These are phyloP conservation scores for Decapterus maruadsi DNA, from an alignment of 2,797 vertebrate species.

Conservation along the genomic window DNA sequence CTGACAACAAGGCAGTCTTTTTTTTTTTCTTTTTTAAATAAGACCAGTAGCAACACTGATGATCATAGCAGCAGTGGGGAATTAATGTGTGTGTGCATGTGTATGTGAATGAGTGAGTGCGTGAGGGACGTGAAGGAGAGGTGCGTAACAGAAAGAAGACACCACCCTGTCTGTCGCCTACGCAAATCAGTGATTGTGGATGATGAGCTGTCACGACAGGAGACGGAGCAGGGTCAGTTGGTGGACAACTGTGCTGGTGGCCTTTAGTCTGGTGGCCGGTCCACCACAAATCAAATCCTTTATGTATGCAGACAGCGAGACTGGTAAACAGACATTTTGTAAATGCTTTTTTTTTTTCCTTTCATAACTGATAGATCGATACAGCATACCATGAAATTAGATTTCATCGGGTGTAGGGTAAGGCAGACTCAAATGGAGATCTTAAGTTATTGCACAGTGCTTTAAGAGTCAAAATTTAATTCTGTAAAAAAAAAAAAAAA, in stretches of 20 bases:
- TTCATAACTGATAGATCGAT: constrained; percentile 58
- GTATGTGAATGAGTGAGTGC: constrained; percentile 18
- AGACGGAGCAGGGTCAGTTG: constrained; percentile 62
- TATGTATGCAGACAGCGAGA: constrained; percentile 57
- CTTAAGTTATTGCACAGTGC: constrained; percentile 50
- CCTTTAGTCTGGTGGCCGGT: constrained; percentile 68
- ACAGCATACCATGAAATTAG: constrained; percentile 59
- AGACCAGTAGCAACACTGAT: constrained; percentile 48
- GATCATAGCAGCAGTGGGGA: constrained; percentile 35
- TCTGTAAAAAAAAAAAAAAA: constrained; percentile 3
- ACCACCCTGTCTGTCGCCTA: constrained; percentile 26
- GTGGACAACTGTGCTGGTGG: constrained; percentile 65
- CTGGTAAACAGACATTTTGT: constrained; percentile 69
- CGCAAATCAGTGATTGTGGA: constrained; percentile 54
- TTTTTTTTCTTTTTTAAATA: constrained; percentile 43
- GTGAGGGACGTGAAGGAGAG: not conserved
- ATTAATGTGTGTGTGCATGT: constrained; percentile 25
- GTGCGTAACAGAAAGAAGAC: constrained; percentile 10
- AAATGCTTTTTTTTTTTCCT: constrained; percentile 47
- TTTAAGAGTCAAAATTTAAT: constrained; percentile 57
- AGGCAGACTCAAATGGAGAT: constrained; percentile 36
- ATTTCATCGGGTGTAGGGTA: constrained; percentile 40
- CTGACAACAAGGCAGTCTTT: constrained; percentile 83
- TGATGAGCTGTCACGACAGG: constrained; percentile 69
- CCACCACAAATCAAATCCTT: constrained; percentile 65